Evolutionary conservation across 2,797 vertebrate species (phyloP).

Genomic region (Botia almorhae): DNA sequence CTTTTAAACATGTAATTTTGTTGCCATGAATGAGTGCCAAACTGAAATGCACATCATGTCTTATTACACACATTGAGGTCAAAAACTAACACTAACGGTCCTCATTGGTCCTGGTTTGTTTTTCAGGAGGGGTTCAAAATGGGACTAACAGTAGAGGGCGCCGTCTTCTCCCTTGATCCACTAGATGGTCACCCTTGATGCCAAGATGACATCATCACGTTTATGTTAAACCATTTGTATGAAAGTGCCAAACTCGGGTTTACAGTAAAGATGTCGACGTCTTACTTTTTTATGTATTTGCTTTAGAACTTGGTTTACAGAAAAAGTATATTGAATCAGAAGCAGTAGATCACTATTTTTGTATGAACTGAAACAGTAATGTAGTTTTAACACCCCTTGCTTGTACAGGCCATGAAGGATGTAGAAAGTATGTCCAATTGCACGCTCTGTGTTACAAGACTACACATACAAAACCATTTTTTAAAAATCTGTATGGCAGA

Average conservation of each 20-base stretch:
- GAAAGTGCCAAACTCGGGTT: conserved; percentile 65
- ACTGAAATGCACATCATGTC: background rate
- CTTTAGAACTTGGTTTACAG: conserved; percentile 75
- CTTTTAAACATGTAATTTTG: background rate
- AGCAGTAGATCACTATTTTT: conserved; percentile 82
- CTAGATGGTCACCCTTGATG: conserved; percentile 94
- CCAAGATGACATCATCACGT: conserved; percentile 69
- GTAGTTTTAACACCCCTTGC: conserved; percentile 70
- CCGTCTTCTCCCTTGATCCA: conserved; percentile 95
- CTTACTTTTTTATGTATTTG: conserved; percentile 77
- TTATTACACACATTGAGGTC: no score
- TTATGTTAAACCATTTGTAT: conserved; percentile 74
- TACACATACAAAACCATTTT: conserved; percentile 6
- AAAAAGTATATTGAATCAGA: conserved; percentile 68
- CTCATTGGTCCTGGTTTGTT: conserved; percentile 55
- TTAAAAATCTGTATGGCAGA: background rate
- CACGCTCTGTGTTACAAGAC: conserved; percentile 61
- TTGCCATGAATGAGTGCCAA: background rate
- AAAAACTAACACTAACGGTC: background rate
- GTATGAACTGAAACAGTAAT: conserved; percentile 63
- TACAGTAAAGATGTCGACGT: conserved; percentile 72
- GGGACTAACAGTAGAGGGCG: conserved; percentile 98
- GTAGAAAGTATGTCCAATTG: conserved; percentile 75
- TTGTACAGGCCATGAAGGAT: conserved; percentile 71
- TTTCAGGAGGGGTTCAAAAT: conserved; percentile 99